Evolutionary conservation across 2,113 vertebrate genomes (phyloP), one percentile per base, ranked within the genome.

Genomic region (Vicugna pacos): DNA sequence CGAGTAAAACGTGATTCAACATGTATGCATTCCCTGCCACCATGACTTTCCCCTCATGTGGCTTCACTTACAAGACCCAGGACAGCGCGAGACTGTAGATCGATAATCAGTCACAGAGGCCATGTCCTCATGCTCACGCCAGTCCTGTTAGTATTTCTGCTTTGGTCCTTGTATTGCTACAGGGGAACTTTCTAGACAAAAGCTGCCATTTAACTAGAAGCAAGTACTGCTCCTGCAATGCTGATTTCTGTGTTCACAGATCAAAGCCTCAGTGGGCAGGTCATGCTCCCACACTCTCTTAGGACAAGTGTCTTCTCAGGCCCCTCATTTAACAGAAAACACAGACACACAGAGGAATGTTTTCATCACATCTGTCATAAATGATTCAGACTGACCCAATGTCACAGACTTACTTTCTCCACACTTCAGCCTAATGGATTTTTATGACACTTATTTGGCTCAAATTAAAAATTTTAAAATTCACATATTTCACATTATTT

Each of bases 171-270:
- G 50, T 46, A 52, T 65, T 82, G 81, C 86, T 96, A 46, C 76
- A 95, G 82, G 93, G 73, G 12, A 93, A 32, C 28, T 94, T 97
- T 93, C 30, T 85, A 95, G 93, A 96, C 91, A 93, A 97, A 97
- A 84, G 67, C n/a, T 80, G 42, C 26, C 85, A 96, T 95, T 96
- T 92, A 82, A 73, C 72, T 35, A 89, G 67, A 87, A 87, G 26
- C 50, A 48, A 91, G 20, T 48, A n/a, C 54, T 86, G 38, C 76
- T 58, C 46, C 58, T 91, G 20, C 20, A 81, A 28, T 70, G 60
- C 62, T 52, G 19, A 73, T 13, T 24, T 94, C 77, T 79, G 0
- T 52, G 90, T 70, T 35, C 60, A 30, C 26, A 95, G 76, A 91
- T 92, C 93, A 97, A 94, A 97, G 72, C 22, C 14, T 92, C 69